Evolutionary conservation across 2,113 vertebrate genomes (phyloP), one percentile per base, ranked within the genome.

Genomic region (Copsychus sechellarum): DNA sequence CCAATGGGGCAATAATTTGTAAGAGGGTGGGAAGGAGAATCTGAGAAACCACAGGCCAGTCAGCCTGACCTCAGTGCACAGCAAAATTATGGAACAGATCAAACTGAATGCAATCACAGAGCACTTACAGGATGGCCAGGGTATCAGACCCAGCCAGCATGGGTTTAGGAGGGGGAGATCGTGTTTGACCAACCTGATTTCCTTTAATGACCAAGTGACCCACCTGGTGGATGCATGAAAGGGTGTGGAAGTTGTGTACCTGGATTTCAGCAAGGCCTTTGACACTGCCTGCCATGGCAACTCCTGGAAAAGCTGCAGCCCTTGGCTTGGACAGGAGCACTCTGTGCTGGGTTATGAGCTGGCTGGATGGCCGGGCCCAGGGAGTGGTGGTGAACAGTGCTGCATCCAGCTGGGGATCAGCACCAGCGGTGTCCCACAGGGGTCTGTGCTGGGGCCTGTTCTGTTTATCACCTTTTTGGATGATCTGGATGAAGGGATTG

Each of bases 111-210:
- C 5, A 6, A 22, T 67, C 36, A 33, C 21, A 5, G 1, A 2
- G 26, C 45, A 22, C 34, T 12, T 48, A 42, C 13, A 42, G 34
- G 21, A 28, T 0, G 0, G n/a, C 14, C 0, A 0, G 48, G 17
- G 19, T 0, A 29, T 31, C 51, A 50, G 12, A 34, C 13, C 31
- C 25, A 31, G 25, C 0, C 43, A 50, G 25, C 4, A 12, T 0
- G 13, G 21, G 0, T 58, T 50, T 50, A 17, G 7, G 0, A 31
- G 17, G 11, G 11, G 9, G 2, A 51, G 36, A 33, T 26, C 4
- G 1, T 51, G 14, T 2, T 2, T 76, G 50, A 50, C 21, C 7
- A 43, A 26, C 13, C 51, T 34, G 48, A 2, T n/a, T 34, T 40
- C 40, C 14, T 48, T 56, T n/a, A 20, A 24, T 34, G 50, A 40